Percentiles rank a stretch among this genome's conserved stretches.
These are phyloP conservation scores for Helogale parvula DNA, from an alignment of 2,113 vertebrate species.

Conservation along the genomic window DNA sequence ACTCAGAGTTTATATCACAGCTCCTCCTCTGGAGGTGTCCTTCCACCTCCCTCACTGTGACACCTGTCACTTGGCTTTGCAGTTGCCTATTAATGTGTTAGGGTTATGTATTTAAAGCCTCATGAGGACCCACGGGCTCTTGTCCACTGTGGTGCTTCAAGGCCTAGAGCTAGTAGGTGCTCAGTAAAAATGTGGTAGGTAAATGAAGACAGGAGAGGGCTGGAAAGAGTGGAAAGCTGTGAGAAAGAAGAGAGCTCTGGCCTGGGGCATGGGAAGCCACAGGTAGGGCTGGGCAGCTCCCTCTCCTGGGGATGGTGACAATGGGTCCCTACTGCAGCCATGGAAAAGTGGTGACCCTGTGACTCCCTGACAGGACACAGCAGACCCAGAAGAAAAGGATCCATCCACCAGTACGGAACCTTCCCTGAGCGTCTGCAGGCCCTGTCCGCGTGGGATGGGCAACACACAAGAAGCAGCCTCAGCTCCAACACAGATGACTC, in stretches of 20 bases:
- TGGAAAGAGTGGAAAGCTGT: not conserved
- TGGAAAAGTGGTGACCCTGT: not conserved
- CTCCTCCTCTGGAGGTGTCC: not conserved
- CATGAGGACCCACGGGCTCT: not conserved
- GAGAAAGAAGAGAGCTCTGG: not conserved
- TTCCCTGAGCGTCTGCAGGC: not conserved
- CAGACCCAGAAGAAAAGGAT: not conserved
- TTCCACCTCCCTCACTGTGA: not conserved
- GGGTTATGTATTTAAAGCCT: not conserved
- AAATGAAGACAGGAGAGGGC: not conserved
- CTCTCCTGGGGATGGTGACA: not conserved
- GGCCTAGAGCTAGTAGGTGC: not conserved
- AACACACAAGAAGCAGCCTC: not conserved
- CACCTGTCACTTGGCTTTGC: not conserved
- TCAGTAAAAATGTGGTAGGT: not conserved
- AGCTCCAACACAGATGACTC: not conserved
- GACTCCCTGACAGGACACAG: not conserved
- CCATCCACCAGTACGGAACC: not conserved
- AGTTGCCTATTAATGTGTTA: not conserved
- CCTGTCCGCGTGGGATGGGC: not conserved
- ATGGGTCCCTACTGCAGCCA: not conserved
- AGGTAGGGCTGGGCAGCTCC: not conserved
- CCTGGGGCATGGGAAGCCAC: not conserved
- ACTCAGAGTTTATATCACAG: not conserved
- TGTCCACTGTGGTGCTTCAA: not conserved